These are phyloP conservation scores for Microvelia longipes DNA, from an alignment of 1,140 invertebrate species.

Conservation along the genomic window DNA sequence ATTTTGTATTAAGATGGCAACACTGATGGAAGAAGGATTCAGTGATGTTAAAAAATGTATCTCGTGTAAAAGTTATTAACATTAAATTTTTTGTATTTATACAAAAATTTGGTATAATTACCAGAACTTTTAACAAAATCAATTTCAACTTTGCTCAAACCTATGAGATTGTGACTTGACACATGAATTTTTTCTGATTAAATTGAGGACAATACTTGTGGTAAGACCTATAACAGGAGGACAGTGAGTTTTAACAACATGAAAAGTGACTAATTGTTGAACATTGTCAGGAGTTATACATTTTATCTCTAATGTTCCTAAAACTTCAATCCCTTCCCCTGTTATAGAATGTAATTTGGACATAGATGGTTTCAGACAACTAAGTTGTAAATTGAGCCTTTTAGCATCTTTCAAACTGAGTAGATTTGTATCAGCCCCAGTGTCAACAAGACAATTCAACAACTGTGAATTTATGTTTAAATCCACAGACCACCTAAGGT, in stretches of 20 bases:
- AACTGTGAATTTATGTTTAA: neutral
- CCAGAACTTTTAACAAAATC: no score
- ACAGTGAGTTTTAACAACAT: neutral
- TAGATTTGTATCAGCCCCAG: neutral
- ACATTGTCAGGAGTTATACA: neutral
- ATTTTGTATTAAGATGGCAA: no score
- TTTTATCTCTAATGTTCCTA: neutral
- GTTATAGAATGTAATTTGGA: neutral
- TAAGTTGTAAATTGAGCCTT: neutral
- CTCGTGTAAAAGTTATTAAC: no score
- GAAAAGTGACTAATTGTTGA: neutral
- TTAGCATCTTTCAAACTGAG: neutral
- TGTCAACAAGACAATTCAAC: neutral
- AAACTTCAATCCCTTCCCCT: neutral
- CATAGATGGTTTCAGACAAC: neutral
- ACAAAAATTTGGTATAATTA: no score
- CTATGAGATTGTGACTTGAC: no score
- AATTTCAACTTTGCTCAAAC: no score
- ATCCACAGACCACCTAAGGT: neutral
- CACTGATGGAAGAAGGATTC: no score
- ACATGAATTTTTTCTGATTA: neutral
- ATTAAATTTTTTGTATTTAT: no score
- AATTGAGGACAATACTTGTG: neutral
- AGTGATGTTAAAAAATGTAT: no score
- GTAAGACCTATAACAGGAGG: neutral